phyloP scores from a whole-genome alignment of 2,888 invertebrate species.

The Pocota personata region DNA sequence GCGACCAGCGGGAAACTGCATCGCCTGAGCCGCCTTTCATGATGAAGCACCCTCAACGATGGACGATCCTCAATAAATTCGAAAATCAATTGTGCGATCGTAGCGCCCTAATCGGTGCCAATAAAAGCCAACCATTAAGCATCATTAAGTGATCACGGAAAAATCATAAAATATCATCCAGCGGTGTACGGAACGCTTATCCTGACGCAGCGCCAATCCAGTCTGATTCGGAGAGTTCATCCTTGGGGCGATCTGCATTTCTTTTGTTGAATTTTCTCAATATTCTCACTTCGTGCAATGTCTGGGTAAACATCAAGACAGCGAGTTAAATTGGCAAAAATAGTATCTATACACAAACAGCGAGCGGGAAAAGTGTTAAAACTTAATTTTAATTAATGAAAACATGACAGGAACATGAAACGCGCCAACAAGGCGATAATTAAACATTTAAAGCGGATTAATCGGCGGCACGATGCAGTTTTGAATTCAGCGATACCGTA shows the following conservation, averaged over 20 bases:
- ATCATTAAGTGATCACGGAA: constrained; percentile 67
- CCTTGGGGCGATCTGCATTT: constrained; percentile 51
- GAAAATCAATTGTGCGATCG: constrained; percentile 62
- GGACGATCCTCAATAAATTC: constrained; percentile 43
- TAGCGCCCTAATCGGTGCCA: constrained; percentile 55
- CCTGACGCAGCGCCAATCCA: neutral
- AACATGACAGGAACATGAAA: constrained; percentile 57
- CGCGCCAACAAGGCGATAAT: constrained; percentile 49
- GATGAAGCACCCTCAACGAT: constrained; percentile 6
- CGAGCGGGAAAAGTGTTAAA: constrained; percentile 22
- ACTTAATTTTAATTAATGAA: constrained; percentile 56
- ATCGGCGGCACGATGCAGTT: constrained; percentile 23
- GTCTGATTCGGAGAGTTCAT: neutral
- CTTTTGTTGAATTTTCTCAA: constrained; percentile 42
- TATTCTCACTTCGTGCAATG: constrained; percentile 16
- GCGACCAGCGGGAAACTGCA: constrained; percentile 2
- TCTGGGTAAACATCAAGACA: neutral
- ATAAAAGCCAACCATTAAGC: constrained; percentile 61
- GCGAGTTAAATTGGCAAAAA: neutral
- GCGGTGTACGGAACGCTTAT: neutral
- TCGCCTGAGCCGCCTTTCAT: constrained; percentile 36
- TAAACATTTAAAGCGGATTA: constrained; percentile 45
- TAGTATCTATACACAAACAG: neutral
- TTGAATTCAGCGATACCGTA: neutral
- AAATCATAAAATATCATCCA: constrained; percentile 47